Evolutionary conservation across 2,113 vertebrate genomes (phyloP), one percentile per base, ranked within the genome.

Genomic region (Sorex araneus): DNA sequence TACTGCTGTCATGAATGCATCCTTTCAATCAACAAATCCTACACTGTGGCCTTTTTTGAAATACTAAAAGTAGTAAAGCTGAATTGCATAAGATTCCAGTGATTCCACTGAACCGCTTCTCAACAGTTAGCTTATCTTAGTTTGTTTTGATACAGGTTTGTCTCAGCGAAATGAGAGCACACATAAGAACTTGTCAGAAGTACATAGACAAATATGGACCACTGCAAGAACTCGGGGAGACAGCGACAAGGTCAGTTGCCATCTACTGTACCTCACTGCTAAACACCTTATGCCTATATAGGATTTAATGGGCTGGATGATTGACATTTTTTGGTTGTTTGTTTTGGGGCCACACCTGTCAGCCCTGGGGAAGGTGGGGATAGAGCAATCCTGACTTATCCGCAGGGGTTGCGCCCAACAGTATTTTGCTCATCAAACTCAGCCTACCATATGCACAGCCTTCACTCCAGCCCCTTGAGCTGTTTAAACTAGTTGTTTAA

Each of bases 101-200:
- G 70, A n/a, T 27, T 82, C 85, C 32, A 63, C 16, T 60, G 79
- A 87, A 12, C n/a, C 50, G 16, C 28, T n/a, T 94, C 92, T 54
- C 60, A 88, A 69, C 23, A 79, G 84, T 45, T 76, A 40, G 19
- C 63, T 95, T 77, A 83, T 87, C 88, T 87, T 23, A 43, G 78
- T 92, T 71, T 93, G 45, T 75, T 90, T 95, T 92, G 88, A 28
- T 36, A 71, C 91, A 96, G 95, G 94, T 97, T 54, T 94, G 95
- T 86, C 96, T 98, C 84, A 98, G 94, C 94, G 95, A 98, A 94
- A 97, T 97, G 94, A 96, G 96, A 95, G 84, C 75, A 43, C 97
- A 97, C 92, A 91, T 97, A 95, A 97, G 85, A 92, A 96, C 87
- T n/a, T 97, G 96, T 57, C 87, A 97, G 90, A 96, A 97, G 93